A percentile compares a stretch with the other conserved stretches of the same genome.
These are phyloP conservation scores for Nestor notabilis DNA, from an alignment of 2,113 vertebrate species.

Conservation along the genomic window DNA sequence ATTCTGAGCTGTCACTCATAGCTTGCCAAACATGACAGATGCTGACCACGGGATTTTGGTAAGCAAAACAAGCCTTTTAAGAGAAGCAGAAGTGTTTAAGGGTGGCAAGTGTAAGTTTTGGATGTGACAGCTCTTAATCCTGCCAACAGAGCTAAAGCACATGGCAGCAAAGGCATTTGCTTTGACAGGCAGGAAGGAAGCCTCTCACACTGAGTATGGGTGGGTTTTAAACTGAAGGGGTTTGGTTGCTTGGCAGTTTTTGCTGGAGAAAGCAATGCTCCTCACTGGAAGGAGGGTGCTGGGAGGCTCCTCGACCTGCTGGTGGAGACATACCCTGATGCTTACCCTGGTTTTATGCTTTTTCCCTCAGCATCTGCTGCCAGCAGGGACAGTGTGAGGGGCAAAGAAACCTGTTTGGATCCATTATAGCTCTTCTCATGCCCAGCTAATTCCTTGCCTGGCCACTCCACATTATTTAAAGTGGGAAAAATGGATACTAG, in stretches of 20 bases:
- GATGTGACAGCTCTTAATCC: not conserved
- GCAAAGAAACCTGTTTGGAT: not conserved
- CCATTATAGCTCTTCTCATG: not conserved
- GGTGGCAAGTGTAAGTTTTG: not conserved
- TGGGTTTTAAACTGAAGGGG: not conserved
- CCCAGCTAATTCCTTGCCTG: not conserved
- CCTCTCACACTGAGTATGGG: rapidly evolving
- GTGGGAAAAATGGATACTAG: not conserved
- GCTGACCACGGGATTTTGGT: not conserved
- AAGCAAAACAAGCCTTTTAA: not conserved
- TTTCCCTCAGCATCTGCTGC: not conserved
- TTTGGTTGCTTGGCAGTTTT: not conserved
- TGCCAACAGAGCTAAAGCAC: not conserved
- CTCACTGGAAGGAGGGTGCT: not conserved
- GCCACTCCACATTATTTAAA: not conserved
- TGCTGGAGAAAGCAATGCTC: not conserved
- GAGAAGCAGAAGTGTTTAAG: not conserved
- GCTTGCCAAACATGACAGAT: not conserved
- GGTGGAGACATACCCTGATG: not conserved
- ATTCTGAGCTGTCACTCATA: not conserved
- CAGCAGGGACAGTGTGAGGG: not conserved
- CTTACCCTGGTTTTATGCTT: not conserved
- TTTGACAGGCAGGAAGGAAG: not conserved
- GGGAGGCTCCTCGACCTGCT: not conserved
- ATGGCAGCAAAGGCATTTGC: not conserved